Base-by-base conservation (phyloP, 35 echinoderm and acorn worm species). In the Heliocidaris tuberculata region DNA sequence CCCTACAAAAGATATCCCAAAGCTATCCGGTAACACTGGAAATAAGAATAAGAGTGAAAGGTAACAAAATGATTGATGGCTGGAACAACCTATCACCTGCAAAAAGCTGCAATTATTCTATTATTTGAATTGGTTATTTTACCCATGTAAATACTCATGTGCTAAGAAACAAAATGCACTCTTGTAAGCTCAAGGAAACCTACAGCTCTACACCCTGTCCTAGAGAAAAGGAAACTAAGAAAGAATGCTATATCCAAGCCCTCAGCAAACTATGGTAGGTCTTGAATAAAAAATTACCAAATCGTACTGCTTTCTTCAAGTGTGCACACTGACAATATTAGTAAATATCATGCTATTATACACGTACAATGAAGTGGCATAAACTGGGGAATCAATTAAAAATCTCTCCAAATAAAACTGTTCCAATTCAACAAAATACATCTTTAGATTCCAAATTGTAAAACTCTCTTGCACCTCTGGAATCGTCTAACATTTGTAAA, bases 31-130 rank as follows among this genome's bases (percentile, higher is more conserved):
- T 78, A 78, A 78, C 17, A 4, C 2, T 5, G 65, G 21, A 78
- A n/a, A 21, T 42, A 78, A 24, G 65, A n/a, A 78, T n/a, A 78
- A 24, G 65, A n/a, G 27, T 78, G 27, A 78, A 78, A 78, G 65
- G 65, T n/a, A 78, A 78, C 65, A 78, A 78, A 78, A 78, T 78
- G 65, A 78, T 78, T 78, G 65, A 78, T 78, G 65, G 15, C 27
- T 78, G 0, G 27, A 78, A 78, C 65, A 78, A 78, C 19, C 65
- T 78, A 78, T 78, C 65, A 78, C 65, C 65, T 78, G 65, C 65
- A 78, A 42, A 78, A 78, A 78, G 15, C 65, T 78, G 0, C 27
- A 78, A 78, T 78, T n/a, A n/a, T 78, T 78, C 65, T 78, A 78
- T 19, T 1, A 78, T 70, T 70, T 21, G 0, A 70, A 16, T 70